Base-by-base conservation (phyloP, 1,140 invertebrate species). In the Zelostemma sp. region DNA sequence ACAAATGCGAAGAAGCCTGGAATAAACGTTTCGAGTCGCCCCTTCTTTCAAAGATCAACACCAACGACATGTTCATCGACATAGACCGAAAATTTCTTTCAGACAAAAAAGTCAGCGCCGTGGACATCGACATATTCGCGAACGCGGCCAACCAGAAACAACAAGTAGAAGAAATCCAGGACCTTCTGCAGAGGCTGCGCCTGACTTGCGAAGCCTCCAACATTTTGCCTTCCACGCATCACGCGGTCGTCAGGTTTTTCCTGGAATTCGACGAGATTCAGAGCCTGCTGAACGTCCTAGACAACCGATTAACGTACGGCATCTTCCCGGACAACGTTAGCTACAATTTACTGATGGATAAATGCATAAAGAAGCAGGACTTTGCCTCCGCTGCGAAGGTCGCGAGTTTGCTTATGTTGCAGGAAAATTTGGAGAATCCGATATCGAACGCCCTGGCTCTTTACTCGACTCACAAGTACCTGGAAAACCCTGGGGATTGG, bases 271-370 rank as follows among this genome's bases (percentile, higher is more conserved):
- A 88, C 60, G 68, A 78, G 19, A 64, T 84, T 0, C 82, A 93
- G 9, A 87, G 91, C 19, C 82, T 97, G 9, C 68, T 96, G 1
- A 80, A 88, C 16, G 87, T 96, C 11, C 80, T 98, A 11, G 88
- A 92, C 72, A 91, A 96, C 78, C 89, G 95, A 46, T 81, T 96
- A 8, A 93, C 93, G 75, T 98, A 94, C 86, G 97, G 97, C 1
- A 83, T 99, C 21, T 97, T 98, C 78, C 88, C 94, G 11, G 95
- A 98, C 85, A 81, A 90, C 54, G 92, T 91, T 72, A 85, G 88
- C 35, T 90, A 90, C 38, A 96, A 95, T 83, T 85, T 97, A 11
- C 80, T 97, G n/a, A 88, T 98, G 85, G 91, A 97, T 74, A 85
- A 88, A 25, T 92, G 95, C 68, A 81, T 97, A 14, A 90, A 92